Evolutionary conservation across 2,797 vertebrate species (phyloP).

Genomic region (Chelon auratus): DNA sequence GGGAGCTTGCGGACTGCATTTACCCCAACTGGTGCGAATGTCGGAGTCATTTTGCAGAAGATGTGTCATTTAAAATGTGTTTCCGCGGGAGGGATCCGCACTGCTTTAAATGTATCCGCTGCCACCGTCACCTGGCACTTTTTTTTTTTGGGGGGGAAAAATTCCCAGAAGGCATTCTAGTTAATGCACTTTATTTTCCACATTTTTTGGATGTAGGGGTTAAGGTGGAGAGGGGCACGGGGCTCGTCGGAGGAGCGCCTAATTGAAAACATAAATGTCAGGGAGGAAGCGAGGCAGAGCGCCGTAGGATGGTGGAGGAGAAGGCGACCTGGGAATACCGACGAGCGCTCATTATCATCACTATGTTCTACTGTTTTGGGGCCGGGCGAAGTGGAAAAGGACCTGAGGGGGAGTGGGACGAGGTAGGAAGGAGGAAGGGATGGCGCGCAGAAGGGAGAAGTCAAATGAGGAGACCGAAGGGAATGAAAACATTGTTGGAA

Average conservation of each 20-base stretch:
- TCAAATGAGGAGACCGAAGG: constrained; percentile 1
- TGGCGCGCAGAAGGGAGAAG: not conserved
- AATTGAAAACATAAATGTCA: constrained; percentile 81
- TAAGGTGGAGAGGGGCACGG: constrained; percentile 21
- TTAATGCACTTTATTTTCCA: constrained; percentile 1
- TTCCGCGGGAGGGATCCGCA: constrained; percentile 31
- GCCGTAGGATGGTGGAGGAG: constrained; percentile 40
- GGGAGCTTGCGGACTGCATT: constrained; percentile 46
- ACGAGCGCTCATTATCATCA: constrained; percentile 64
- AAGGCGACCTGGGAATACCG: constrained; percentile 65
- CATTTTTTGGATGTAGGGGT: constrained; percentile 29
- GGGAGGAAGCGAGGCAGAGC: constrained; percentile 57
- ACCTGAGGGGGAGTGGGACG: not conserved
- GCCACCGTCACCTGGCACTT: constrained; percentile 36
- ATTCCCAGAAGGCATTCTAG: constrained; percentile 6
- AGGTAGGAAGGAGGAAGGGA: not conserved
- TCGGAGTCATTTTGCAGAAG: constrained; percentile 55
- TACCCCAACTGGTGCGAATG: constrained; percentile 46
- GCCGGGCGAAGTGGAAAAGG: constrained; percentile 1
- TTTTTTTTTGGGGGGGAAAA: constrained; percentile 26
- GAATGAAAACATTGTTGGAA: constrained; percentile 19
- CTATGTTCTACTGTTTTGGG: constrained; percentile 45
- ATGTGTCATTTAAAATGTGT: constrained; percentile 53
- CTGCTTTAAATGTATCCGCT: constrained; percentile 28
- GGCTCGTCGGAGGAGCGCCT: constrained; percentile 51